These are phyloP conservation scores for Cerastis rubricosa DNA, from an alignment of 2,888 invertebrate genomes.

Conservation along the genomic window DNA sequence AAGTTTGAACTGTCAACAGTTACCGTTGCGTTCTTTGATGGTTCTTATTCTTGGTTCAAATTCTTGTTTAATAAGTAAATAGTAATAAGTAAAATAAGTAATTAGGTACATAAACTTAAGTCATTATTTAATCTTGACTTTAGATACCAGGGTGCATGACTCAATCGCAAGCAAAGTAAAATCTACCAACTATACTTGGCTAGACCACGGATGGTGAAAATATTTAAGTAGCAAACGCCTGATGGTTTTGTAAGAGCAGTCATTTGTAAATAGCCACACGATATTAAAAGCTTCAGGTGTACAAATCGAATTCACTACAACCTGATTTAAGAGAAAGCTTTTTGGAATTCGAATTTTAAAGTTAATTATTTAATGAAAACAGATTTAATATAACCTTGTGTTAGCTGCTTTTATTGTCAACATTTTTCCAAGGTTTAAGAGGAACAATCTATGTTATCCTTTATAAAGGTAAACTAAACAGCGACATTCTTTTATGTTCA, in stretches of 20 bases:
- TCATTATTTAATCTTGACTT: no score
- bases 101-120: no score
- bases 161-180: not conserved
- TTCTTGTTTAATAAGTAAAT: no score
- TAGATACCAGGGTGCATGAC: not conserved
- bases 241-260: constrained; percentile 60
- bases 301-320: constrained; percentile 8
- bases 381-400: constrained; percentile 54
- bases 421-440: constrained; percentile 67
- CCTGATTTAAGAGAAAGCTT: not conserved
- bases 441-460: constrained; percentile 67
- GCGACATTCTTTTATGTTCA: constrained; percentile 46
- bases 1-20: no score
- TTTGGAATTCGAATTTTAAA: not conserved
- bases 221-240: constrained; percentile 46
- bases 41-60: no score
- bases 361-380: constrained; percentile 38
- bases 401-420: constrained; percentile 64
- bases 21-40: no score
- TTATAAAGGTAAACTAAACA: constrained; percentile 62
- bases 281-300: constrained; percentile 64
- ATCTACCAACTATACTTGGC: not conserved
- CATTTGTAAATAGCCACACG: constrained; percentile 18
- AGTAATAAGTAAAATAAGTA: no score
- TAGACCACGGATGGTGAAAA: not conserved